A percentile compares a stretch with the other conserved stretches of the same genome.
Evolutionary conservation across 2,113 vertebrate genomes (phyloP).

Genomic region (Rafetus swinhoei): DNA sequence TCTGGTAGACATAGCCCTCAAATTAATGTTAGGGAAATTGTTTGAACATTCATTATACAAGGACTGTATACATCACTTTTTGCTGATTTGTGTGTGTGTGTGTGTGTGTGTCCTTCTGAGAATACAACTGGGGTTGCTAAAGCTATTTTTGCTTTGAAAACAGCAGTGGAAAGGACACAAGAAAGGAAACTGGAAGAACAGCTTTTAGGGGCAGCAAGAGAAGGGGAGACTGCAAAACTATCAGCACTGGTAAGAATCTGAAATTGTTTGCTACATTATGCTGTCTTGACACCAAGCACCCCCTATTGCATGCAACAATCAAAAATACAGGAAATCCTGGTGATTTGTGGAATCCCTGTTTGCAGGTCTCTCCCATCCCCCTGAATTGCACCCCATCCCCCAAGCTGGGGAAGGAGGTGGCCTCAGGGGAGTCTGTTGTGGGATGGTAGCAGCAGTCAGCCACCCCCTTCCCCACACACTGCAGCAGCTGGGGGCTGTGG

Average conservation of each 20-base stretch:
- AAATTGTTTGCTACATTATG: not conserved
- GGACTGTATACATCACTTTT: not conserved
- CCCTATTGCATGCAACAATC: not conserved
- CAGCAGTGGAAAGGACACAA: conserved; percentile 92
- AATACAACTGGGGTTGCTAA: not conserved
- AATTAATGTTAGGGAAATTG: not conserved
- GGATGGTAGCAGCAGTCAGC: too few relatives aligned
- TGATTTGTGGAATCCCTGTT: too few relatives aligned
- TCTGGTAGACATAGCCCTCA: not conserved
- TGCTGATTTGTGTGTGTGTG: too few relatives aligned
- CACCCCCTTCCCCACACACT: too few relatives aligned
- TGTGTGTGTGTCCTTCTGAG: too few relatives aligned
- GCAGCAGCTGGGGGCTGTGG: too few relatives aligned
- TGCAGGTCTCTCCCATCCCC: too few relatives aligned
- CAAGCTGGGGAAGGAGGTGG: too few relatives aligned
- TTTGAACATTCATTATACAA: not conserved
- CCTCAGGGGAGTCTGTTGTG: too few relatives aligned
- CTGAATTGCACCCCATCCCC: too few relatives aligned
- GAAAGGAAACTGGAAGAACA: conserved; percentile 86
- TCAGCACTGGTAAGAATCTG: conserved; percentile 84
- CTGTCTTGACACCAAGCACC: not conserved
- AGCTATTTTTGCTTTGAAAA: conserved; percentile 34
- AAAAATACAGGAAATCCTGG: too few relatives aligned
- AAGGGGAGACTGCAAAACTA: conserved; percentile 83
- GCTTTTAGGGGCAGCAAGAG: conserved; percentile 88